Evolutionary conservation across 1,140 invertebrate genomes (phyloP), one percentile per base, ranked within the genome.

Genomic region (Eueides isabella): DNA sequence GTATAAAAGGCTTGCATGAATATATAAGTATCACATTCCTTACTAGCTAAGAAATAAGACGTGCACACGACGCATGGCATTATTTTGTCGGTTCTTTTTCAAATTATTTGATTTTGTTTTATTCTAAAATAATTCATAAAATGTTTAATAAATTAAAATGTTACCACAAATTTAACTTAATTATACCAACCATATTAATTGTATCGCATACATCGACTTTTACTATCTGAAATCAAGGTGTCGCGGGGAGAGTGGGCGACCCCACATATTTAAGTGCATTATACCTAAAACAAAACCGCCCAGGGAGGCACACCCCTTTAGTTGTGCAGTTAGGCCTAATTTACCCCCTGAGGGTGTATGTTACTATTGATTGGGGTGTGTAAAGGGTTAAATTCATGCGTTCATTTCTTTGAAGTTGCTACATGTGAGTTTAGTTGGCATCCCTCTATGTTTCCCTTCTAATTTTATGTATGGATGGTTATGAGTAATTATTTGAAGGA

Each of bases 311-410:
- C 44, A 82, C 78, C 78, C 74, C 80, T 79, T 82, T 89, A 88
- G 85, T 86, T 83, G 87, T 90, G 89, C 89, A 91, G 88, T 80
- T 74, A 69, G 84, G 83, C 80, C 80, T 86, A 89, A 89, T 87
- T 80, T 83, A 83, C 80, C 86, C 83, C 81, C 68, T 38, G 69
- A 77, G 75, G 79, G 80, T 84, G 83, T 83, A 78, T 79, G 81
- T 79, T 78, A 78, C 80, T 84, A 84, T 87, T 81, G 82, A 86
- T 86, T 88, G 71, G 75, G 78, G 68, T 69, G 77, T 75, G 73
- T 73, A 81, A 79, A 81, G 80, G 80, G 80, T 81, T 81, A 75
- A 77, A 76, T 81, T 79, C 75, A 73, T 71, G 74, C 63, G 76
- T 73, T 75, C 74, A 76, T 68, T 79, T 74, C 74, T 78, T 75